Evolutionary conservation across 2,797 vertebrate genomes (phyloP).

Genomic region (Gallinago stenura): DNA sequence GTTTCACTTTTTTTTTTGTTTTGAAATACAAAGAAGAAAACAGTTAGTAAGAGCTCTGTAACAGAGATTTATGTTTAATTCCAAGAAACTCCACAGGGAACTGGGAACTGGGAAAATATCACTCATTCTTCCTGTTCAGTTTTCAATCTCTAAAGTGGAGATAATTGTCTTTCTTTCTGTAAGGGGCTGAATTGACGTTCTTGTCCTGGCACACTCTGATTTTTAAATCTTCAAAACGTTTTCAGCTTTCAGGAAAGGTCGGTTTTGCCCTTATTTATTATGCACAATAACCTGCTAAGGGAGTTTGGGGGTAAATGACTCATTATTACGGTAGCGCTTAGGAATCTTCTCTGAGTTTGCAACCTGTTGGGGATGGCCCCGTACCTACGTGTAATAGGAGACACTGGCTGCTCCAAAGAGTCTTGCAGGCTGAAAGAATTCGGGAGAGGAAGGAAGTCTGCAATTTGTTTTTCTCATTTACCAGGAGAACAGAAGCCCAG

Average conservation of each 20-base stretch:
- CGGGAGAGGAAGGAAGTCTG: slow-evolving; percentile 40
- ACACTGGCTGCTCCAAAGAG: not conserved
- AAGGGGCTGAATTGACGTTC: not conserved
- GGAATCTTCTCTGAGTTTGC: slow-evolving; percentile 29
- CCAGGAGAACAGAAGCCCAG: slow-evolving; percentile 36
- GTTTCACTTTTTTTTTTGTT: not conserved
- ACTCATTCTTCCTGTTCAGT: not conserved
- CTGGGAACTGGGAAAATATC: not conserved
- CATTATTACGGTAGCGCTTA: not conserved
- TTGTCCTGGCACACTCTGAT: not conserved
- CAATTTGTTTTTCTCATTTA: slow-evolving; percentile 63
- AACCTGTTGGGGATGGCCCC: slow-evolving; percentile 23
- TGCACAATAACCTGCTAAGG: slow-evolving; percentile 26
- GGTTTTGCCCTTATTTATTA: slow-evolving; percentile 32
- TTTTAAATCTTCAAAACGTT: slow-evolving; percentile 35
- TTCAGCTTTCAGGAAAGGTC: not conserved
- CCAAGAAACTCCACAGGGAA: not conserved
- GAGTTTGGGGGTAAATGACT: slow-evolving; percentile 14
- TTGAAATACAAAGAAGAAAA: not conserved
- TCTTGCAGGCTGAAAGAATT: not conserved
- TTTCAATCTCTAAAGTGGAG: not conserved
- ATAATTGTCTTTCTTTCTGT: not conserved
- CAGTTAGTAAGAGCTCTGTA: not conserved
- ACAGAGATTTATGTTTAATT: slow-evolving; percentile 3
- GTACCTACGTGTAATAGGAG: not conserved